Percentiles rank a stretch among this genome's conserved stretches.
Evolutionary conservation across 1,140 invertebrate genomes (phyloP).

Genomic region (Pseudobourletiella spinata): DNA sequence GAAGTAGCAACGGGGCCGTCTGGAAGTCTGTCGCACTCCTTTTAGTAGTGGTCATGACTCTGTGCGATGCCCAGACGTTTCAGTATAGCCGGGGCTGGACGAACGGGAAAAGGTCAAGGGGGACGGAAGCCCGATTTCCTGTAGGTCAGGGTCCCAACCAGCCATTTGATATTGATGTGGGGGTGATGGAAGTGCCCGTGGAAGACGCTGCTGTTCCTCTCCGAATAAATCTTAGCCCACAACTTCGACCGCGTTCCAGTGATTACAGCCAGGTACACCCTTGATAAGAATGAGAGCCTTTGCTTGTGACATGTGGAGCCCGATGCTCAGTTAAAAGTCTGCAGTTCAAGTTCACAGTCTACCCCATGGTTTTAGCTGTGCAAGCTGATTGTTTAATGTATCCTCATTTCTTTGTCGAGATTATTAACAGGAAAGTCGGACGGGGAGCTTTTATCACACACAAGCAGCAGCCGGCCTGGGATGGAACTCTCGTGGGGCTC

Average conservation of each 20-base stretch:
- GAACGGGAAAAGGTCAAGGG: slow-evolving; percentile 44
- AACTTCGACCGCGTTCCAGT: slow-evolving; percentile 9
- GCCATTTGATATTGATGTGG: slow-evolving; percentile 9
- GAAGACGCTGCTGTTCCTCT: slow-evolving; percentile 12
- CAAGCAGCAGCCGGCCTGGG: too few species aligned
- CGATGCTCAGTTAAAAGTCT: too few species aligned
- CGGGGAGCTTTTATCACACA: too few species aligned
- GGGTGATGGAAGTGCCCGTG: neutral
- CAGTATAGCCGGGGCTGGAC: slow-evolving; percentile 67
- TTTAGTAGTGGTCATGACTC: slow-evolving; percentile 23
- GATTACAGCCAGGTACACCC: slow-evolving; percentile 28
- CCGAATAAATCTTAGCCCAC: neutral
- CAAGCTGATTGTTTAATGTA: too few species aligned
- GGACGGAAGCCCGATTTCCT: too few species aligned
- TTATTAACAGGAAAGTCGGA: too few species aligned
- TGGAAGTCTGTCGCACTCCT: slow-evolving; percentile 23
- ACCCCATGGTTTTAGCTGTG: too few species aligned
- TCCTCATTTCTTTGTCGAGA: too few species aligned
- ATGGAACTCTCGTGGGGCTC: too few species aligned
- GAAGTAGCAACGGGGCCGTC: neutral
- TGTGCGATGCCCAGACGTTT: slow-evolving; percentile 52
- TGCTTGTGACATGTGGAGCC: too few species aligned
- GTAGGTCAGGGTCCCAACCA: neutral
- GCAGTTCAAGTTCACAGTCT: too few species aligned
- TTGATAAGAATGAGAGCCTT: too few species aligned